Percentiles rank a stretch among this genome's conserved stretches.
Conservation (phyloP, 2,113 vertebrate species). For the Acanthisitta chloris region DNA sequence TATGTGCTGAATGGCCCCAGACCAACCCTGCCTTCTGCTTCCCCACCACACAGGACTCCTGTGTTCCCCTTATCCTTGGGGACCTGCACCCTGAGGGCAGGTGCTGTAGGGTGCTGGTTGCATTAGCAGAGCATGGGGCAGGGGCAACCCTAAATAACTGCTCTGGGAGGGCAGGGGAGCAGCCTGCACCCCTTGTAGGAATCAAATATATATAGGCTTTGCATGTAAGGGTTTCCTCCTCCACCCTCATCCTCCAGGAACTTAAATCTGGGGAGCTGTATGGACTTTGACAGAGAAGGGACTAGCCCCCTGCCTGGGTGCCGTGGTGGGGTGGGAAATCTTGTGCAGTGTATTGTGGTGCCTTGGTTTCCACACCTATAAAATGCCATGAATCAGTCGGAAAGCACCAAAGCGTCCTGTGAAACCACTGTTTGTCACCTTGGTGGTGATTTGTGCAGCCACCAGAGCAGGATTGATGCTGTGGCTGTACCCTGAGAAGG, state of each 20-base stretch:
- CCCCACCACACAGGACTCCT: background rate
- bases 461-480: fast-evolving
- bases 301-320: background rate
- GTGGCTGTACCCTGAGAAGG: fast-evolving
- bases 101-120: fast-evolving
- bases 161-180: background rate
- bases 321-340: background rate
- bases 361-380: background rate
- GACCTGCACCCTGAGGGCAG: background rate
- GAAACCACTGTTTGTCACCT: background rate
- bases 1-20: fast-evolving
- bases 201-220: background rate
- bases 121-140: fast-evolving
- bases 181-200: background rate
- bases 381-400: background rate
- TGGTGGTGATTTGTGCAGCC: background rate
- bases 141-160: background rate
- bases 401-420: background rate
- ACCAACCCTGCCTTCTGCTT: background rate
- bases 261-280: background rate
- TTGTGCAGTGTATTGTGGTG: fast-evolving
- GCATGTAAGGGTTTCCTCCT: background rate
- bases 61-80: fast-evolving
- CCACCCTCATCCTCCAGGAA: background rate
- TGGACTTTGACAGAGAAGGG: background rate